Conservation (phyloP, 2,797 vertebrate genomes). For the Heteromormyrus szaboi region DNA sequence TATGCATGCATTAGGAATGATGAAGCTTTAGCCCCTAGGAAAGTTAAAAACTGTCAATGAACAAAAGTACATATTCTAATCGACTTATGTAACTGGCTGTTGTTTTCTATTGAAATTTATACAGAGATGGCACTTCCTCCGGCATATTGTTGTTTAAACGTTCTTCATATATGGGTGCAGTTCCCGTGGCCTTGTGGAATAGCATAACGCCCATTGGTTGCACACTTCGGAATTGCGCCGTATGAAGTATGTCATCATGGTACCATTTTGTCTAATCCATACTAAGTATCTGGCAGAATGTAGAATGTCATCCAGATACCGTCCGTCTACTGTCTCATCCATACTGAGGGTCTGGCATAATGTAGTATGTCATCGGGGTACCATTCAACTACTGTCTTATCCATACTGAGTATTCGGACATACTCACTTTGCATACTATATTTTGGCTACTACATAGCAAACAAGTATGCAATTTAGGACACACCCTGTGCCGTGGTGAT, state of each 20-base stretch:
- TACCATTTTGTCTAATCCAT: background rate
- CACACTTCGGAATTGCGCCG: background rate
- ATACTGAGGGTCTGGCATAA: background rate
- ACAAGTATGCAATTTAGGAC: background rate
- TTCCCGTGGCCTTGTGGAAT: background rate
- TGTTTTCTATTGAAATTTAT: background rate
- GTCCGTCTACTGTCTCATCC: background rate
- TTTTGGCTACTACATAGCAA: background rate
- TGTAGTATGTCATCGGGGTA: background rate
- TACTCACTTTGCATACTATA: background rate
- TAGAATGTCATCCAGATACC: background rate
- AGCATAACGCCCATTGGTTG: background rate
- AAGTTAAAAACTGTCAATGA: background rate
- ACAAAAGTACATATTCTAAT: background rate
- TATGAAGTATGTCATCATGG: background rate
- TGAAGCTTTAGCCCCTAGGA: background rate
- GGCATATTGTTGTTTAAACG: background rate
- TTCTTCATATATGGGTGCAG: background rate
- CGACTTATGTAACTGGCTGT: background rate
- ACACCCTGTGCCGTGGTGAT: slow-evolving; percentile 36
- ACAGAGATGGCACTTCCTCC: background rate
- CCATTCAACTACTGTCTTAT: background rate
- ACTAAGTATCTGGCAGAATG: background rate
- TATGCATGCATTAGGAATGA: background rate
- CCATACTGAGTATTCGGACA: background rate